phyloP scores from a whole-genome alignment of 1,140 invertebrate genomes.

The Campoletis sonorensis region DNA sequence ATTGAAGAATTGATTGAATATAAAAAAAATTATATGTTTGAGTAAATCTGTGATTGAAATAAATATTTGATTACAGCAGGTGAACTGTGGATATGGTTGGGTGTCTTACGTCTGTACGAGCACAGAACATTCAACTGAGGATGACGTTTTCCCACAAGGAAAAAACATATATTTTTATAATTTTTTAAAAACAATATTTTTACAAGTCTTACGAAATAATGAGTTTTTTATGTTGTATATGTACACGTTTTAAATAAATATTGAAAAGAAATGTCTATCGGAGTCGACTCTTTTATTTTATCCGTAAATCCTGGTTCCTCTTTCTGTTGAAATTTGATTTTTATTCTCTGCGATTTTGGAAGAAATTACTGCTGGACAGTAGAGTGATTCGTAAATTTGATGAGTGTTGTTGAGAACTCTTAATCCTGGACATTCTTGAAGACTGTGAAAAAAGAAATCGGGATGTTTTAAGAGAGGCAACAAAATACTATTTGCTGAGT shows the following conservation, averaged over 20 bases:
- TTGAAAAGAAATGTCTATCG: neutral
- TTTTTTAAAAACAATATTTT: constrained; percentile 13
- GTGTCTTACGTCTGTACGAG: constrained; percentile 62
- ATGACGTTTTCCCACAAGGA: neutral
- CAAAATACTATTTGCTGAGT: no score
- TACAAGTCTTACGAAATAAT: constrained; percentile 1
- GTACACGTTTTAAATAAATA: constrained; percentile 34
- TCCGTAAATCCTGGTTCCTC: neutral
- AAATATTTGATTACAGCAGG: constrained; percentile 53
- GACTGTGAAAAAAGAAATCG: constrained; percentile 1
- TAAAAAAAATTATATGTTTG: neutral
- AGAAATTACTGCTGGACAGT: constrained; percentile 17
- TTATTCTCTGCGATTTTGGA: neutral
- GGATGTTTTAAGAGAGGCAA: no score
- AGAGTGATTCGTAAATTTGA: neutral
- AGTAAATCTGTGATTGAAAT: neutral
- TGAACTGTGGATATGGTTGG: constrained; percentile 65
- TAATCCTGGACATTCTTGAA: constrained; percentile 31
- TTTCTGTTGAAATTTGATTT: neutral
- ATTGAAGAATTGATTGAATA: no score
- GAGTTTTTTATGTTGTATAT: constrained; percentile 7
- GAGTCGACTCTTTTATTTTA: neutral
- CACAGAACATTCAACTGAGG: constrained; percentile 57
- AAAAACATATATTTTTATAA: neutral
- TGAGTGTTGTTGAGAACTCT: constrained; percentile 35